Evolutionary conservation across 1,140 invertebrate species (phyloP).

Genomic region (Antheraea pernyi): DNA sequence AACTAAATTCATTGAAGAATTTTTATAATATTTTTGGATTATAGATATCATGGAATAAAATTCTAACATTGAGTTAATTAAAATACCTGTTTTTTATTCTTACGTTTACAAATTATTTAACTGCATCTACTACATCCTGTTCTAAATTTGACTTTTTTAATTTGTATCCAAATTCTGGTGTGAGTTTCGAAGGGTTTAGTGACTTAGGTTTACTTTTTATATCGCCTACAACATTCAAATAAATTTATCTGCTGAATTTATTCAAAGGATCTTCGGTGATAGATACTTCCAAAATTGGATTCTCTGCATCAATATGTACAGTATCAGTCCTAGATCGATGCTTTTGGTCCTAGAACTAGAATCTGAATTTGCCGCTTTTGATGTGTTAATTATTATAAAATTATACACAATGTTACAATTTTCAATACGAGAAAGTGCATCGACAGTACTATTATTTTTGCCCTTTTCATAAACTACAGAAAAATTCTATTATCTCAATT

Average conservation of each 20-base stretch:
- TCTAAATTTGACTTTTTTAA: conserved; percentile 22
- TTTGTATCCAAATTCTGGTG: conserved; percentile 15
- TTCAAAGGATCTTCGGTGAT: conserved; percentile 23
- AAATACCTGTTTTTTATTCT: conserved; percentile 22
- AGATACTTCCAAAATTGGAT: conserved; percentile 26
- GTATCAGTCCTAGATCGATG: conserved; percentile 9
- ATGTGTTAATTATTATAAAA: conserved; percentile 13
- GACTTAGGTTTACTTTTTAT: conserved; percentile 14
- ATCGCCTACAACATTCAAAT: conserved; percentile 21
- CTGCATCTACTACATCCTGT: conserved; percentile 15
- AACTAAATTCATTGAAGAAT: conserved; percentile 23
- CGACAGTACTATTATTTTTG: conserved; percentile 15
- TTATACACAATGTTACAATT: conserved; percentile 16
- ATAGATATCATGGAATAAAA: conserved; percentile 22
- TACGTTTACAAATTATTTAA: conserved; percentile 24
- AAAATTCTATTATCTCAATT: conserved; percentile 20
- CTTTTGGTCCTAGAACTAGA: background rate
- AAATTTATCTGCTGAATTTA: conserved; percentile 22
- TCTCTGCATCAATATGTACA: conserved; percentile 18
- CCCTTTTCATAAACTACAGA: conserved; percentile 20
- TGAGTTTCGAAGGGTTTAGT: conserved; percentile 24
- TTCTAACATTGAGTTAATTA: conserved; percentile 15
- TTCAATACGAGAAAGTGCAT: conserved; percentile 20
- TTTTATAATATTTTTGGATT: conserved; percentile 21
- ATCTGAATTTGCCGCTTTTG: background rate